A percentile compares a stretch with the other conserved stretches of the same genome.
Conservation (phyloP, 1,140 invertebrate species). For the Heliconius nattereri region DNA sequence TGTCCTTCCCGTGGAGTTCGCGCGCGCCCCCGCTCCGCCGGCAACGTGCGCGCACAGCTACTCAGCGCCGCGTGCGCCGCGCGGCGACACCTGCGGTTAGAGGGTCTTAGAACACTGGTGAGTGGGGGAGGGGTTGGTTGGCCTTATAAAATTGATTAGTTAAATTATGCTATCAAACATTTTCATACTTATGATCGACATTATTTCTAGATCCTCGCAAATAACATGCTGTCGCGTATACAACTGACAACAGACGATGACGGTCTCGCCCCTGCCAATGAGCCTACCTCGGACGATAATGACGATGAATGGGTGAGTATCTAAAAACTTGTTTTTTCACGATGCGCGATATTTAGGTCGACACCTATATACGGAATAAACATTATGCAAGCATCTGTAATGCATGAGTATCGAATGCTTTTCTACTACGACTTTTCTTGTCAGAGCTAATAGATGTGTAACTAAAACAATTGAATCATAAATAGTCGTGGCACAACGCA, state of each 20-base stretch:
- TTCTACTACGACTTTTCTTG: too few relatives aligned
- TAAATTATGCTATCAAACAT: too few relatives aligned
- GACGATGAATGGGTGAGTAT: conserved; percentile 82
- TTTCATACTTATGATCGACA: neutral
- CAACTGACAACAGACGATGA: conserved; percentile 90
- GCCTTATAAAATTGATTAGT: too few relatives aligned
- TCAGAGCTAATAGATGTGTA: too few relatives aligned
- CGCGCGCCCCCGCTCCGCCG: conserved; percentile 70
- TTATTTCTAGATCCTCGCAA: conserved; percentile 85
- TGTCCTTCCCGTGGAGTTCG: conserved; percentile 68
- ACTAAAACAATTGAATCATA: too few relatives aligned
- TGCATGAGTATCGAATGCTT: too few relatives aligned
- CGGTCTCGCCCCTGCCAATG: conserved; percentile 52
- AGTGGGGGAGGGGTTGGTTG: conserved; percentile 23
- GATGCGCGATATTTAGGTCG: too few relatives aligned
- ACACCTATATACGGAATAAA: too few relatives aligned
- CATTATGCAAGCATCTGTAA: too few relatives aligned
- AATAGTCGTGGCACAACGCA: too few relatives aligned
- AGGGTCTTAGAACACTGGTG: conserved; percentile 89
- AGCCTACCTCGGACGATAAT: conserved; percentile 66
- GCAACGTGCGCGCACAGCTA: conserved; percentile 86
- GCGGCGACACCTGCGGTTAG: conserved; percentile 89
- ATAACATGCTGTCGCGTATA: conserved; percentile 91
- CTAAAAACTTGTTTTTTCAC: too few relatives aligned
- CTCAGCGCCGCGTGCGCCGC: conserved; percentile 91